Base-by-base conservation (phyloP, 2,797 vertebrate genomes). In the Cetoscarus ocellatus region DNA sequence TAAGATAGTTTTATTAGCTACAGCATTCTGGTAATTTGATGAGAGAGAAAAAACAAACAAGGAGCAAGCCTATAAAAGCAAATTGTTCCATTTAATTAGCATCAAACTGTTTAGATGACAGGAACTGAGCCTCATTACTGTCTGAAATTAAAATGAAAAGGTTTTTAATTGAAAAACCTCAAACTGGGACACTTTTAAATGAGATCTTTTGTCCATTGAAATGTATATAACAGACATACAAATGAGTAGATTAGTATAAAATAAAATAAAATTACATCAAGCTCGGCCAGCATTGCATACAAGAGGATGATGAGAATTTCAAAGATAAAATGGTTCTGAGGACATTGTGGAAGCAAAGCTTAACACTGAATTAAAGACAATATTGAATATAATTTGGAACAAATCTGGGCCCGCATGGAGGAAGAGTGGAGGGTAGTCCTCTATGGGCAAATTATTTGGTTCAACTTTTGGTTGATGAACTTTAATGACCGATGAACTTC, bases 261-360 rank as follows among this genome's bases (percentile, higher is more conserved):
- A 44, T 61, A n/a, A 55, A 11, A 36, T 10, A 59, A 45, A 72
- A 65, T 53, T 36, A 15, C 17, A 47, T 66, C 14, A 55, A 35
- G 47, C 14, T 18, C 17, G 19, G 8, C 15, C 35, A 59, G 17
- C 12, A 19, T 42, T 18, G 48, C 35, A 45, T 14, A 35, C n/a
- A 11, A 11, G 7, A 44, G 39, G 49, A 14, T 8, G 12, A 35
- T 54, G 40, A 27, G 27, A 27, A 27, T 27, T 27, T 27, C 3
- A 52, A 44, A 61, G 36, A 39, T 39, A 6, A 40, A 35, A 59
- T 6, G 19, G 10, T 12, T 27, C 27, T 27, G 27, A 27, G 27
- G 2, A 27, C 27, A 27, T 27, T 27, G 27, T 27, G 27, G 2
- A 27, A 27, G 27, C 27, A 27, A 27, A 27, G 27, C 2, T 27